Evolutionary conservation across 2,888 invertebrate genomes (phyloP), one percentile per base, ranked within the genome.

Genomic region (Eugnorisma glareosa): DNA sequence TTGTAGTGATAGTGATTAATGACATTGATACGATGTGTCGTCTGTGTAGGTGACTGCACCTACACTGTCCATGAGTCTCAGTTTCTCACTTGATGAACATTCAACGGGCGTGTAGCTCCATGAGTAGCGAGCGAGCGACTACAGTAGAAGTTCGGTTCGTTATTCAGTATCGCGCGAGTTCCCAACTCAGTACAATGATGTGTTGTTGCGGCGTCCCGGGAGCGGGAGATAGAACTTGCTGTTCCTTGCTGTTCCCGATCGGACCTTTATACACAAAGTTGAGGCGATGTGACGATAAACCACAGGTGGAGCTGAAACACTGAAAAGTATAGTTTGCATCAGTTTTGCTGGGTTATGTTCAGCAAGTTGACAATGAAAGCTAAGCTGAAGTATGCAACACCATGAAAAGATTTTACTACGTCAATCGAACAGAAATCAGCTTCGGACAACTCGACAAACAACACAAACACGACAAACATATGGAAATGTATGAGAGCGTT

Each of bases 211-310:
- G 51, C 40, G 28, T 18, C 24, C 40, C 61, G 51, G 24, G 43
- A 75, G 43, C 61, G 51, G 24, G 43, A 75, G 43, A 28, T 3
- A 21, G 8, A 31, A 77, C 40, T 77, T 66, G 35, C 15, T 18
- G 28, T 6, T 48, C 21, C 35, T 28, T 35, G 21, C 35, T n/a
- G 28, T 21, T 66, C 51, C 35, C 24, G 51, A 54, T 54, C 24
- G n/a, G 24, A 51, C 5, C 43, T 43, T 4, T 31, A 31, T 61
- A 21, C 10, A 51, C n/a, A 76, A 48, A 40, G 21, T 61, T 75
- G 57, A 10, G 35, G 43, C 21, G 10, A 35, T 45, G 15, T 45
- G 18, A 5, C n/a, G 10, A 18, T 37, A 40, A 48, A 31, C 18
- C 15, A 40, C 31, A n/a, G 40, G 48, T 75, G 3, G 37, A 37